Base-by-base conservation (phyloP, 2,113 vertebrate species). In the Sapayoa aenigma region DNA sequence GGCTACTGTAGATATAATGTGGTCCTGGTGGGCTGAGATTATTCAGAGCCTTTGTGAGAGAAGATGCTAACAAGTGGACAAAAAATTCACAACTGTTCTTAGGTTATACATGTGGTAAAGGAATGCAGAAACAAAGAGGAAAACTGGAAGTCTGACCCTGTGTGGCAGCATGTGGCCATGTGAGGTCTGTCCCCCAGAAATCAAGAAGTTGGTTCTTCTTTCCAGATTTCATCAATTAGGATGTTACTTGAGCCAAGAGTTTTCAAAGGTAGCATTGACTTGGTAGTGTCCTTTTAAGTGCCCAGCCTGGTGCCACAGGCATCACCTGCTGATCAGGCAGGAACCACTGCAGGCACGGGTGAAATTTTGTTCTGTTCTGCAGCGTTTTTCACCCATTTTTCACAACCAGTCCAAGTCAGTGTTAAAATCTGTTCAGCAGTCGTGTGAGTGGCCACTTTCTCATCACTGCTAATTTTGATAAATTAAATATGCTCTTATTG, bases 21-120 rank as follows among this genome's bases (percentile, higher is more conserved):
- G 9, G 50, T 28, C 14, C 46, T 1, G 0, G 12, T 42, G 33
- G 15, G 25, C 25, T 66, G 20, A 37, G 49, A 24, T 60, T 5
- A 1, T 73, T 77, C 66, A 35, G 25, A 50, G n/a, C 52, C 35
- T 87, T 86, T 3, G 0, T 0, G 0, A 62, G 28, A 58, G 41
- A 85, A 42, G 7, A 20, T 41, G 22, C 33, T 37, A 75, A 41
- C 30, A 89, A 47, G 30, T 15, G 42, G 88, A 59, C 24, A 22
- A 19, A 66, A 67, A 79, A 66, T 66, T 83, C 55, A 16, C 42
- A 25, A 39, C 30, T 24, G 24, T 21, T 78, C 71, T 65, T 76
- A 58, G 37, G 23, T 50, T 23, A 7, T 33, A 6, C 39, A 8
- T 2, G 0, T 47, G 30, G 18, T 52, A 47, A 84, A 63, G 28